These are phyloP conservation scores for Caenorhabditis sp. DNA, from an alignment of 2,888 invertebrate species.

Conservation along the genomic window DNA sequence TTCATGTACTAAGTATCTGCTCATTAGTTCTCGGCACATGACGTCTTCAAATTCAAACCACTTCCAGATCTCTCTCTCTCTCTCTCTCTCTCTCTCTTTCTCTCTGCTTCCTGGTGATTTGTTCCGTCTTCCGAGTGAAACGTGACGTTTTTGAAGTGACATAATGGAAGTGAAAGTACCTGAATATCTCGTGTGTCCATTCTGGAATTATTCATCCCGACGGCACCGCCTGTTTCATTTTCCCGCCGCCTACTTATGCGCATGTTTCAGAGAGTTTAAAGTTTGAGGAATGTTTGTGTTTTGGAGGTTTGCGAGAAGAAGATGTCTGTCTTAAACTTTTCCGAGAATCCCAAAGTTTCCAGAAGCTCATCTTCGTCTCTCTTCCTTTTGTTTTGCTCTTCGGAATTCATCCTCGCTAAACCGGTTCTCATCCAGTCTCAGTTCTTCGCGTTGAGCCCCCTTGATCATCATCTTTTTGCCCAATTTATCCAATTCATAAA, in stretches of 20 bases:
- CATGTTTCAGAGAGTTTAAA: background rate
- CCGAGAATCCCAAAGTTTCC: background rate
- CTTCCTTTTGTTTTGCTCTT: too few relatives aligned
- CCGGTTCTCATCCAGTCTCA: too few relatives aligned
- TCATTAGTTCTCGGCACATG: too few relatives aligned
- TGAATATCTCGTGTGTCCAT: background rate
- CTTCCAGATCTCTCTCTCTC: too few relatives aligned
- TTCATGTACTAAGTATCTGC: too few relatives aligned
- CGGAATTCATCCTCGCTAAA: background rate
- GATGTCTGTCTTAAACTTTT: background rate
- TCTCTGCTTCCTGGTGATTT: too few relatives aligned
- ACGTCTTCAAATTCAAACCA: too few relatives aligned
- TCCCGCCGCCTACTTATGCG: slow-evolving; percentile 4
- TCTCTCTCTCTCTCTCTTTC: too few relatives aligned
- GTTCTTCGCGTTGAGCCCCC: too few relatives aligned
- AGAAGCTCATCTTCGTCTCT: background rate
- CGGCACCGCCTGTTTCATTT: slow-evolving; percentile 1
- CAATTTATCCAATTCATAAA: background rate
- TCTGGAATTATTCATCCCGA: slow-evolving; percentile 7
- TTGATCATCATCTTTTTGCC: background rate
- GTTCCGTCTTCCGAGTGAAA: too few relatives aligned
- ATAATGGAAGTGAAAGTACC: background rate
- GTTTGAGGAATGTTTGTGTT: background rate
- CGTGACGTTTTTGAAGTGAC: too few relatives aligned
- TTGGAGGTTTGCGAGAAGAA: background rate